These are phyloP conservation scores for Mormyrus proboscirostris DNA, from an alignment of 2,797 vertebrate species.

Conservation along the genomic window DNA sequence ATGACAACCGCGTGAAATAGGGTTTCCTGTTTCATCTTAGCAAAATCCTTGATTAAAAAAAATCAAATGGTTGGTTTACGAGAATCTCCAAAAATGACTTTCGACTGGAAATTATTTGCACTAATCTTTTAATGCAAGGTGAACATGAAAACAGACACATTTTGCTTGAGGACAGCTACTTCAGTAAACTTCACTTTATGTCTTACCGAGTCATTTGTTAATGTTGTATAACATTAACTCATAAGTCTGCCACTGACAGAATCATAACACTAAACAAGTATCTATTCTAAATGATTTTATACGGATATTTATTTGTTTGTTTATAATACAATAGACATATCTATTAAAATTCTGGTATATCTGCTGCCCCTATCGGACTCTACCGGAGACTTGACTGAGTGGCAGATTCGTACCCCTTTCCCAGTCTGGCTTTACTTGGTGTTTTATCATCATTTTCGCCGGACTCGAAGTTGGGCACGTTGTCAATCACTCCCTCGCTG, in stretches of 20 bases:
- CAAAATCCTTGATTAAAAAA: background rate
- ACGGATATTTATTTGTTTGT: background rate
- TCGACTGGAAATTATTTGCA: background rate
- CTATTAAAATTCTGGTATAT: conserved; percentile 3
- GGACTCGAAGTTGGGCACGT: conserved; percentile 67
- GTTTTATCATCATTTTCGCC: conserved; percentile 66
- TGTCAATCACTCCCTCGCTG: conserved; percentile 82
- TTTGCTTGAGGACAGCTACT: background rate
- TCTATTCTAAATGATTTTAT: background rate
- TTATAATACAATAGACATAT: background rate
- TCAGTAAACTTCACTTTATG: background rate
- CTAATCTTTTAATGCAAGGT: background rate
- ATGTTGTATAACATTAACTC: background rate
- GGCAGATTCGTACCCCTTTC: conserved; percentile 20
- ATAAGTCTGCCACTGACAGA: background rate
- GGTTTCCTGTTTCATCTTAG: background rate
- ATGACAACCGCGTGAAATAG: background rate
- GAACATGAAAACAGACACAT: background rate
- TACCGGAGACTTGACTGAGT: conserved; percentile 42
- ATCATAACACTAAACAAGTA: background rate
- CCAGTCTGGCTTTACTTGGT: conserved; percentile 43
- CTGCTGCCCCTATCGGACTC: conserved; percentile 7
- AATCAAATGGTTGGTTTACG: background rate
- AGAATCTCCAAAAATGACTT: background rate
- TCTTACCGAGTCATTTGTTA: background rate